Percentiles rank a stretch among this genome's conserved stretches.
These are phyloP conservation scores for Lepus townsendii DNA, from an alignment of 2,797 vertebrate species.

Conservation along the genomic window DNA sequence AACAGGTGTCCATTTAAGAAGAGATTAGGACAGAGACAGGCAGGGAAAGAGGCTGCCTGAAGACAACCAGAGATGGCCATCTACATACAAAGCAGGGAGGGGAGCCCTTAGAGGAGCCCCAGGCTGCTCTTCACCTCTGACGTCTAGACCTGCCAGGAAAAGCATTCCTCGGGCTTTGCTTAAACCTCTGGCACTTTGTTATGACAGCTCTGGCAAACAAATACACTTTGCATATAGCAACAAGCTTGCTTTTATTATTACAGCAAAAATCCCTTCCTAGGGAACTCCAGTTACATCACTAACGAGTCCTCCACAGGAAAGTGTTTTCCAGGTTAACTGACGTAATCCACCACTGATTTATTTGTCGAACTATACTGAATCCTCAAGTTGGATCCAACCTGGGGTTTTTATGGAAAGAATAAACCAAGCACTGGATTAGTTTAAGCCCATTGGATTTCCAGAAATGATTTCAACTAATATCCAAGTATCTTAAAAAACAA, in stretches of 20 bases:
- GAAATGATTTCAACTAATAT: constrained; percentile 56
- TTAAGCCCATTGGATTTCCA: constrained; percentile 57
- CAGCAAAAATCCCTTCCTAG: constrained; percentile 13
- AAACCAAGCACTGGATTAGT: constrained; percentile 53
- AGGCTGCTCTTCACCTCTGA: not conserved
- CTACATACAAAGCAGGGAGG: not conserved
- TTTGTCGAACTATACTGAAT: constrained; percentile 50
- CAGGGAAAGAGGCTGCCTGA: not conserved
- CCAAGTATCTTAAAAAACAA: constrained; percentile 54
- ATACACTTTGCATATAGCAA: not conserved
- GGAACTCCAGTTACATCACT: constrained; percentile 7
- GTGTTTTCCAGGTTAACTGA: not conserved
- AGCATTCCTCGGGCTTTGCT: not conserved
- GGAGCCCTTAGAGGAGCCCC: not conserved
- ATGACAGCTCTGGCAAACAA: not conserved
- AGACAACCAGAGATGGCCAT: not conserved
- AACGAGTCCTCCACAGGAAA: constrained; percentile 44
- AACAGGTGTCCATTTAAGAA: not conserved
- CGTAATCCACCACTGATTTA: constrained; percentile 38
- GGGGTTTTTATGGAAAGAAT: constrained; percentile 29
- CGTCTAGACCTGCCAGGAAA: not conserved
- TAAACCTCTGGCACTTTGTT: not conserved
- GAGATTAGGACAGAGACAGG: not conserved
- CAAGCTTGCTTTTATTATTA: not conserved
- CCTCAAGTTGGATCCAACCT: constrained; percentile 35